Conservation (phyloP, 2,888 invertebrate species). For the Acleris sparsana region DNA sequence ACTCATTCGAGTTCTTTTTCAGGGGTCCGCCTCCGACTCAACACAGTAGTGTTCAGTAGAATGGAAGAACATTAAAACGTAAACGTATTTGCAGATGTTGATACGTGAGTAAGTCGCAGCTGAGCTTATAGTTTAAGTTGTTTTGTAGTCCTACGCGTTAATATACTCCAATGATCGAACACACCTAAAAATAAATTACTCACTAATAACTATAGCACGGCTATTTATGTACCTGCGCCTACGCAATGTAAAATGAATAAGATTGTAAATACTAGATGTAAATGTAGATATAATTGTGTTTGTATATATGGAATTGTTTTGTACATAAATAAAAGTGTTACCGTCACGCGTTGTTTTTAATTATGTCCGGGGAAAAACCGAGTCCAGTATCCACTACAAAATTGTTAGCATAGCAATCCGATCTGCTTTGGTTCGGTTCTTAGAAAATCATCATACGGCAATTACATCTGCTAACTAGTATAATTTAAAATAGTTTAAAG, state of each 20-base stretch:
- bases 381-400: background rate
- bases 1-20: no score
- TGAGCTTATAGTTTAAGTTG: no score
- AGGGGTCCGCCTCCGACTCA: no score
- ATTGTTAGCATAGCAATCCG: background rate
- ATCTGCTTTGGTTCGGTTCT: background rate
- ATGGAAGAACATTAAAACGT: no score
- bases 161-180: no score
- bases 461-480: background rate
- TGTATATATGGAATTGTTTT: background rate
- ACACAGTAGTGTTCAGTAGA: no score
- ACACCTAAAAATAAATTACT: no score
- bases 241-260: constrained; percentile 1
- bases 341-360: constrained; percentile 6
- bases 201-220: background rate
- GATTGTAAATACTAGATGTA: constrained; percentile 8
- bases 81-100: no score
- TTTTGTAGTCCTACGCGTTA: no score
- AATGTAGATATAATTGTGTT: background rate
- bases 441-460: background rate
- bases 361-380: background rate
- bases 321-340: constrained; percentile 15
- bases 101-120: no score
- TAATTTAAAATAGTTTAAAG: background rate
- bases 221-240: constrained; percentile 15